Base-by-base conservation (phyloP, 1,140 invertebrate genomes). In the Zeugodacus cucurbitae region DNA sequence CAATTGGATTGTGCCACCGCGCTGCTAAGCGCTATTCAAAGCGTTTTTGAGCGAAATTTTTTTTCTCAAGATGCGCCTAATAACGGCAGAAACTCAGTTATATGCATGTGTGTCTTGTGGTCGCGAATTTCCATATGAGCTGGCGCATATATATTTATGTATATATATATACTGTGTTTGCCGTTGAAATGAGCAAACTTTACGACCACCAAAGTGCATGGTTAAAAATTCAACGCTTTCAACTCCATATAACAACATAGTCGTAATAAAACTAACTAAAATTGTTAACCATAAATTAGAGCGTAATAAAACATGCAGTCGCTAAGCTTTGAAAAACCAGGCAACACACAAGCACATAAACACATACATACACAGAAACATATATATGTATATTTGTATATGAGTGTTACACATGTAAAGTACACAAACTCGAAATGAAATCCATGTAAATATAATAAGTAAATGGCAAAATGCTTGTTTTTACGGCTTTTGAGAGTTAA, bases 211-310 rank as follows among this genome's bases (percentile, higher is more conserved):
- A 82, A 82, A 82, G 74, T 82, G 74, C 74, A 82, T 82, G 74
- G 41, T 82, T 82, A 82, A 82, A 82, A 82, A 48, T 82, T 48
- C 44, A 44, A 82, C 37, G 37, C 41, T 82, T 74, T 74, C 22
- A 82, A 82, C 41, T 48, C 41, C 10, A 22, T 4, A n/a, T 20
- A 82, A 82, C 22, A 82, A 82, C 37, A n/a, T n/a, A n/a, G n/a
- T n/a, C 22, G 74, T 37, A 44, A 44, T 82, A 82, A 54, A 82
- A 82, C 74, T 54, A 82, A 82, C 74, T 48, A 82, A 82, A 82
- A 48, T 82, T 54, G 74, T 82, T 82, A 44, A 22, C 74, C 74
- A 82, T 82, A 82, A 48, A 82, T 82, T 82, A 82, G 74, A 82
- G 41, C 41, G 41, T 82, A 82, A 82, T 82, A 82, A 82, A 82